Base-by-base conservation (phyloP, 2,113 vertebrate genomes). In the Percina caprodes region DNA sequence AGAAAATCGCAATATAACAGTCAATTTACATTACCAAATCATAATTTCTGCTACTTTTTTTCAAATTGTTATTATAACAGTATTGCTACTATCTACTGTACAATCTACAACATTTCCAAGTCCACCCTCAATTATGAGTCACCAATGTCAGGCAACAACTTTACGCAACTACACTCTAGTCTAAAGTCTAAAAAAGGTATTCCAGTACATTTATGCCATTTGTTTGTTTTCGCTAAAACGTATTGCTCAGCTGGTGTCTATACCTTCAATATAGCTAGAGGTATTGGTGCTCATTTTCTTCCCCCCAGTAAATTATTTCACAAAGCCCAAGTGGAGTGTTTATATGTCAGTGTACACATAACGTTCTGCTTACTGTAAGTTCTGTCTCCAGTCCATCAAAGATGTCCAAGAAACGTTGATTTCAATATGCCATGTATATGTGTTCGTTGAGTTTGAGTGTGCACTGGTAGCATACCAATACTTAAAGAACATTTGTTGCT, bases 241-340 rank as follows among this genome's bases (percentile, higher is more conserved):
- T 15, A 4, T 23, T 15, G 42, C 8, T 65, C 12, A 7, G 16
- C 39, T 66, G 14, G 55, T 54, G 60, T 75, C 16, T 74, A 23
- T 55, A 33, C 62, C 54, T 13, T 70, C 0, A 30, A 45, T 48
- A 51, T 51, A 58, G 51, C 49, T 61, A 33, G 23, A 63, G 69
- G 65, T 61, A 67, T 18, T 15, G 45, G 14, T n/a, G 5, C 67
- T 65, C 46, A n/a, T 76, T 80, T 69, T 68, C 52, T 16, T 65
- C 49, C 23, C 18, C 19, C 63, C 21, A 62, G 52, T 48, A 48
- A 11, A 66, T 46, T 24, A 15, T 23, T 24, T 45, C n/a, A 46
- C 19, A 6, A 21, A n/a, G 39, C 21, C 46, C 46, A n/a, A 69
- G 19, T 54, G 30, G 48, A 15, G 66, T 52, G 67, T 55, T 70